Base-by-base conservation (phyloP, 2,888 invertebrate species). In the Pristionchus exspectatus region DNA sequence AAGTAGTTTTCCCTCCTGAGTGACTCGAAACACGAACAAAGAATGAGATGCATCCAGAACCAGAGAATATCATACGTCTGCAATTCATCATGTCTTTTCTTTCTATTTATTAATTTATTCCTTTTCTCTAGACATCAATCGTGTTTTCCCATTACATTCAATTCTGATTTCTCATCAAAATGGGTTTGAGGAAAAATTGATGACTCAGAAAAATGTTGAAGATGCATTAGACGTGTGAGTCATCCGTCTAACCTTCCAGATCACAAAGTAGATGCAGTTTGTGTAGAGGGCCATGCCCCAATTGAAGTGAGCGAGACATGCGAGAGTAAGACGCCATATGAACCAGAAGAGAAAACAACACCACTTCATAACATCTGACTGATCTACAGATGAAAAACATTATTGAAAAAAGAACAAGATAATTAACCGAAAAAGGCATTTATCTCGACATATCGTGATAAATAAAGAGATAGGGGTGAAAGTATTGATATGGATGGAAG, bases 11-110 rank as follows among this genome's bases (percentile, higher is more conserved):
- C 93, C 77, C 93, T 90, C 66, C 94, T 90, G 16, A 95, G 91
- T 59, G 93, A 92, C 21, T 93, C 92, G 72, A 95, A 93, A 86
- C 95, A 95, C 86, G 91, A 91, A 77, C 95, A 95, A 0, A 95
- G 90, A 14, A 92, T 89, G 44, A 95, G 88, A 90, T 95, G 95
- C 93, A 92, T 92, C 95, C 95, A 95, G 89, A 95, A 95, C 95
- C 95, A 95, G 21, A 94, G 90, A 30, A 94, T 90, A 92, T 94
- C 94, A 91, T 94, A 94, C 59, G 91, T 91, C 90, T 88, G 74
- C 14, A 87, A 87, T 50, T 38, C 9, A 54, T 10, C n/a, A 56
- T 30, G 21, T 56, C 14, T 14, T 83, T 21, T 12, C 14, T 56
- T 56, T 56, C 56, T 21, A 56, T 63, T 63, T 24, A 63, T 24